Evolutionary conservation across 2,888 invertebrate genomes (phyloP), one percentile per base, ranked within the genome.

Genomic region (Zele albiditarsus): DNA sequence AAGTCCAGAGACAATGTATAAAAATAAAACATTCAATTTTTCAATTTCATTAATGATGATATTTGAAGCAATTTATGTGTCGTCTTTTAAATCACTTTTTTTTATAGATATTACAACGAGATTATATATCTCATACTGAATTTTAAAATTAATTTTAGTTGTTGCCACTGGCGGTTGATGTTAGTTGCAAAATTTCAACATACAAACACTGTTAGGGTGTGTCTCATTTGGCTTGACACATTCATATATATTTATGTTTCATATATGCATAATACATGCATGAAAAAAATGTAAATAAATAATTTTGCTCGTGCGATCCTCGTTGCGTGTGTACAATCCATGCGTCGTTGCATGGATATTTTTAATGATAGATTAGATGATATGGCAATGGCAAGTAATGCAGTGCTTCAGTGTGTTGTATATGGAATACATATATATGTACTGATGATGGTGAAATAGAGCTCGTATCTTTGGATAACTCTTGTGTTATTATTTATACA

Each of bases 321-420:
- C 33, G 25, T 49, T 23, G 20, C 14, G 23, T 69, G 28, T 25
- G n/a, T 57, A 33, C 31, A n/a, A 6, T 38, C 16, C n/a, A 12
- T 60, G 31, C 27, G 46, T 33, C 42, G 69, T 68, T 67, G 65
- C 72, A 74, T 78, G 71, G 75, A 77, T 78, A 77, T 79, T 79
- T 71, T 78, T 77, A 79, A 80, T 78, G 77, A 80, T 77, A 78
- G 77, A 80, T 79, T 72, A 46, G 42, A 27, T 69, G 77, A 80
- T 80, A 80, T 77, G 66, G 73, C 76, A 68, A 53, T 53, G 10
- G 78, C 71, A 23, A 72, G 58, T 76, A 79, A 79, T 74, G 57
- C 70, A n/a, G 46, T 3, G n/a, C 4, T n/a, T 16, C 16, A 46
- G n/a, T n/a, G 0, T 46, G 16, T 16, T 53, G 4, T 53, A 10